A percentile compares a stretch with the other conserved stretches of the same genome.
Conservation (phyloP, 2,113 vertebrate species). For the Apus apus region DNA sequence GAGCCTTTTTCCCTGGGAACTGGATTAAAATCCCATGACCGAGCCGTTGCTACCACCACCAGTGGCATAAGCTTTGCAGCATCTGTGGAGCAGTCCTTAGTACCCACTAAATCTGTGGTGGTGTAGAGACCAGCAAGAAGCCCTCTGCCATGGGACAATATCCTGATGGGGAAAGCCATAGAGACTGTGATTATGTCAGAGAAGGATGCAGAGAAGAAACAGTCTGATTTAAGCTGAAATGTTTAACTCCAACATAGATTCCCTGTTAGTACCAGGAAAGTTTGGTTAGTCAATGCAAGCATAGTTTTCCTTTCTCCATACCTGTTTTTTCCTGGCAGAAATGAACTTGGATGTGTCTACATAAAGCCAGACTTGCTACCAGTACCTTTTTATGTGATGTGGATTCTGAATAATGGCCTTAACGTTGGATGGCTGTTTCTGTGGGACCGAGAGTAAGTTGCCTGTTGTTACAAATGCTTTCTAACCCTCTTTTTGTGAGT, state of each 20-base stretch:
- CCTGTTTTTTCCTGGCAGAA: constrained; percentile 19
- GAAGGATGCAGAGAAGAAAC: background rate
- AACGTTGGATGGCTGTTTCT: constrained; percentile 72
- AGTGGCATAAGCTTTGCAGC: background rate
- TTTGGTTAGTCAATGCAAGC: background rate
- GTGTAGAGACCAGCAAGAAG: background rate
- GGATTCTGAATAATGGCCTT: constrained; percentile 68
- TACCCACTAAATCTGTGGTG: background rate
- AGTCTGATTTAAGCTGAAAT: background rate
- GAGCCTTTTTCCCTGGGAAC: background rate
- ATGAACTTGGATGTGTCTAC: constrained; percentile 55
- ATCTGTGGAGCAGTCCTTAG: background rate
- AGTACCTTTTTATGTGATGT: constrained; percentile 32
- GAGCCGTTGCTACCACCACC: background rate
- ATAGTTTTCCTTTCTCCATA: background rate
- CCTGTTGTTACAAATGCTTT: background rate
- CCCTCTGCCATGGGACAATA: background rate
- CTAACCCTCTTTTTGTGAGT: background rate
- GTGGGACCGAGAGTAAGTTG: constrained; percentile 73
- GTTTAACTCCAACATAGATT: background rate
- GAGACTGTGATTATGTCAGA: background rate
- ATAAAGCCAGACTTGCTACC: constrained; percentile 56
- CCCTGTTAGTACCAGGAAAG: background rate
- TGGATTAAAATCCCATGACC: background rate
- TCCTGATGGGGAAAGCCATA: background rate